phyloP scores from a whole-genome alignment of 2,797 vertebrate species.

The Gobio occitaniae region DNA sequence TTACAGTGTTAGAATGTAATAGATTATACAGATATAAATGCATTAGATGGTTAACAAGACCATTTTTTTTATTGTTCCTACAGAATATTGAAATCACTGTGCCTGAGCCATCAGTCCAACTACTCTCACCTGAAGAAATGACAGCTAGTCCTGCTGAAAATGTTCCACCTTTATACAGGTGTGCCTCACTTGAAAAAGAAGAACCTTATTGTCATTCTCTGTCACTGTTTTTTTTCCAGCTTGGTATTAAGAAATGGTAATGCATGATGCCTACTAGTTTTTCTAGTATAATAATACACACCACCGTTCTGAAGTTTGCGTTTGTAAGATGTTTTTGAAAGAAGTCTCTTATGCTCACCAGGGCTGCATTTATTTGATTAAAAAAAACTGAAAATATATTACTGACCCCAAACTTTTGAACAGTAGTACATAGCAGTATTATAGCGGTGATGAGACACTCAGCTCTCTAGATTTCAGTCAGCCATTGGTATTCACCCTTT shows the following conservation, averaged over 20 bases:
- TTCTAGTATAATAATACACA: neutral
- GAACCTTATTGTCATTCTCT: neutral
- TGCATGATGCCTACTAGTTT: neutral
- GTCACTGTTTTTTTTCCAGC: neutral
- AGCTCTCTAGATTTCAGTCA: neutral
- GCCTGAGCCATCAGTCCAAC: conserved; percentile 62
- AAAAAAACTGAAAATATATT: neutral
- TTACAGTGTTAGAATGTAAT: neutral
- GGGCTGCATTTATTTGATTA: neutral
- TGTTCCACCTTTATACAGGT: conserved; percentile 65
- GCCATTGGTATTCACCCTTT: neutral
- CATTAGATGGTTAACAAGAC: neutral
- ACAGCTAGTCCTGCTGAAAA: conserved; percentile 37
- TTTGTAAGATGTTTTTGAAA: neutral
- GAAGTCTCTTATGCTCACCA: neutral
- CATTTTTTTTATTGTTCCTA: neutral
- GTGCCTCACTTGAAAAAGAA: neutral
- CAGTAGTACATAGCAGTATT: neutral
- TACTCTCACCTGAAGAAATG: conserved; percentile 60
- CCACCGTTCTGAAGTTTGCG: neutral
- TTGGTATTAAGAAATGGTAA: neutral
- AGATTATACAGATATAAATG: neutral
- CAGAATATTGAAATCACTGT: conserved; percentile 68
- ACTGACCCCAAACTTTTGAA: neutral
- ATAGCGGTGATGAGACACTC: neutral